Evolutionary conservation across 2,113 vertebrate genomes (phyloP).

Genomic region (Danio rerio): GRCz12tu NC_133191.1:6105501-6106000

Average conservation of each 20-base stretch:
- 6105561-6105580: too few species aligned
- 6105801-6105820: background rate
- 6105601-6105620: too few species aligned
- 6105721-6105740: too few species aligned
- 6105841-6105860: conserved; percentile 7
- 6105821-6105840: background rate
- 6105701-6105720: too few species aligned
- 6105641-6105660: too few species aligned
- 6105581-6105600: too few species aligned
- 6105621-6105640: too few species aligned
- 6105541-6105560: too few species aligned
- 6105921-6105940: background rate
- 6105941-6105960: background rate
- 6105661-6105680: too few species aligned
- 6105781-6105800: background rate
- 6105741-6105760: conserved; percentile 1
- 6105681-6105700: too few species aligned
- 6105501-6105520: too few species aligned
- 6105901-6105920: background rate
- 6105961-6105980: conserved; percentile 22
- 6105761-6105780: conserved; percentile 3
- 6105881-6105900: background rate
- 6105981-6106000: conserved; percentile 14
- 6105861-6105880: conserved; percentile 25
- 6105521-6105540: too few species aligned